Conservation (phyloP, 2,797 vertebrate species). For the Argentina silus region DNA sequence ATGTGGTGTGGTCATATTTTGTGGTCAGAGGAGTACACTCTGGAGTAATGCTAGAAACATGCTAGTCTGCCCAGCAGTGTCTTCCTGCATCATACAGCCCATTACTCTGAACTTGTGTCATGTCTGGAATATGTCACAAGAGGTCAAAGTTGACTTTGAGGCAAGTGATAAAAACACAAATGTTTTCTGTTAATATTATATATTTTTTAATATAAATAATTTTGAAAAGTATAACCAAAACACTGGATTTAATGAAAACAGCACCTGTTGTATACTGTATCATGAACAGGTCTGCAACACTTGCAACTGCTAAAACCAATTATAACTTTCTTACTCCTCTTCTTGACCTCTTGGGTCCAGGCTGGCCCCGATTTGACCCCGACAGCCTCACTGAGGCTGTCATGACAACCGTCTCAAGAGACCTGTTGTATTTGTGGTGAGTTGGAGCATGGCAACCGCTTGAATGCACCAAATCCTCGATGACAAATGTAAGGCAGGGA, state of each 20-base stretch:
- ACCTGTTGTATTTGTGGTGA: slow-evolving; percentile 50
- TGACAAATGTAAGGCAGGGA: slow-evolving; percentile 50
- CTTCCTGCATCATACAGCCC: neutral
- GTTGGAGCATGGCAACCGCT: slow-evolving; percentile 44
- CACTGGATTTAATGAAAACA: neutral
- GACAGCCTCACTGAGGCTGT: slow-evolving; percentile 40
- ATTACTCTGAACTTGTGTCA: neutral
- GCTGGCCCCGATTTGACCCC: slow-evolving; percentile 50
- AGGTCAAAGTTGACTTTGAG: no score
- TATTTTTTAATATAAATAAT: no score
- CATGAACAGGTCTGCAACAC: slow-evolving; percentile 16
- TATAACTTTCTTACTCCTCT: slow-evolving; percentile 41
- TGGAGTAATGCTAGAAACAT: neutral
- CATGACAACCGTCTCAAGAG: slow-evolving; percentile 62
- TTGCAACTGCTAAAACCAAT: slow-evolving; percentile 35
- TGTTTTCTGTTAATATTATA: no score
- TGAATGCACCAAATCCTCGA: slow-evolving; percentile 46
- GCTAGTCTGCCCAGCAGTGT: neutral
- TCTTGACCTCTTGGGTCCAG: slow-evolving; percentile 36
- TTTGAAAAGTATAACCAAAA: no score
- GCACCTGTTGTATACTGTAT: neutral
- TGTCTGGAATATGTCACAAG: no score
- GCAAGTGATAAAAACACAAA: no score
- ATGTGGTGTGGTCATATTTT: neutral
- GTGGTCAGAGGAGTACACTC: neutral